Conservation (phyloP, 2,888 invertebrate genomes). For the Heteromyza rotundicornis region DNA sequence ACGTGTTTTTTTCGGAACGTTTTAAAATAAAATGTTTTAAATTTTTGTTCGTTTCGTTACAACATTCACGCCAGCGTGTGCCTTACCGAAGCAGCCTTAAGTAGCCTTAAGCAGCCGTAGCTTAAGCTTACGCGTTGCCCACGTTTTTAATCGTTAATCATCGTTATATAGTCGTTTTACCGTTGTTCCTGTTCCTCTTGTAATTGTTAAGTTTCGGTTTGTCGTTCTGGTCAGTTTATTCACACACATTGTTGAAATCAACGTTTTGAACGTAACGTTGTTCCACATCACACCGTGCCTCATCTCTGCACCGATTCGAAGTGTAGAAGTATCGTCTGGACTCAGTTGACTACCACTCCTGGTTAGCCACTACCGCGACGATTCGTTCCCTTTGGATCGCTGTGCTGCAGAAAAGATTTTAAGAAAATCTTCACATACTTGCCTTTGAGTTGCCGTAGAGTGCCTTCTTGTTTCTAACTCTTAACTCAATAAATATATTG, state of each 20-base stretch:
- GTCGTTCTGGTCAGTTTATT: conserved; percentile 10
- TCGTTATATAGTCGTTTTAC: conserved; percentile 1
- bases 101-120: conserved; percentile 9
- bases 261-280: not conserved
- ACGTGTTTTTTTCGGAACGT: conserved; percentile 23
- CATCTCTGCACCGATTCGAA: conserved; percentile 42
- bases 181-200: conserved; percentile 10
- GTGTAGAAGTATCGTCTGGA: conserved; percentile 17
- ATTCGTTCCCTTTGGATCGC: conserved; percentile 5
- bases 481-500: conserved; percentile 24
- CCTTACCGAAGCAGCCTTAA: conserved; percentile 22
- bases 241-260: not conserved
- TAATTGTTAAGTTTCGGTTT: conserved; percentile 31
- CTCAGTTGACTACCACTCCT: conserved; percentile 4
- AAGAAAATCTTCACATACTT: conserved; percentile 41
- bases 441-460: conserved; percentile 19
- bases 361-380: not conserved
- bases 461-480: conserved; percentile 46
- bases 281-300: conserved; percentile 54
- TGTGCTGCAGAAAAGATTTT: conserved; percentile 40
- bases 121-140: not conserved
- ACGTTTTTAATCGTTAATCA: conserved; percentile 13
- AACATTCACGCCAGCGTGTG: conserved; percentile 19
- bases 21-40: conserved; percentile 19
- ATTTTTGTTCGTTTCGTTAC: not conserved